Conservation (phyloP, 2,888 invertebrate genomes). For the Brenthis daphne region DNA sequence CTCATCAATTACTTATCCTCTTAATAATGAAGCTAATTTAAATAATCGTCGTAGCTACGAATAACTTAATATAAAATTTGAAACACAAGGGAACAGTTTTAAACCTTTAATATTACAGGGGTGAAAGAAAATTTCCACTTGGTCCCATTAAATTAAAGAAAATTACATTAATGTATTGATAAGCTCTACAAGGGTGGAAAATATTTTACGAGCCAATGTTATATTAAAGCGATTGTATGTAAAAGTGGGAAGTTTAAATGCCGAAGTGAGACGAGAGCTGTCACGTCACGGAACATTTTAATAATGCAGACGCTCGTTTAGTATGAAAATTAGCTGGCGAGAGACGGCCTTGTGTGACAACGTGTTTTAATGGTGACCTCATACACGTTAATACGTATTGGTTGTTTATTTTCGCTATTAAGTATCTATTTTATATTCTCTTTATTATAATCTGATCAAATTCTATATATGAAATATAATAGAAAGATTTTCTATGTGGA, state of each 20-base stretch:
- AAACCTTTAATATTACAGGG: conserved; percentile 11
- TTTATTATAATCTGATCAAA: too few species aligned
- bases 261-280: conserved; percentile 64
- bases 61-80: conserved; percentile 13
- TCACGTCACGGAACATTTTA: conserved; percentile 74
- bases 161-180: conserved; percentile 39
- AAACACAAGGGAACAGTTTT: conserved; percentile 14
- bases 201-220: conserved; percentile 40
- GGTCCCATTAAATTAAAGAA: conserved; percentile 28
- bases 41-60: conserved; percentile 1
- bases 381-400: conserved; percentile 25
- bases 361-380: conserved; percentile 67
- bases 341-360: conserved; percentile 54
- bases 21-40: conserved; percentile 13
- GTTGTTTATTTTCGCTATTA: conserved; percentile 9
- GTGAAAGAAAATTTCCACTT: conserved; percentile 8
- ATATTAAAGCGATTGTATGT: conserved; percentile 39
- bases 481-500: conserved; percentile 34
- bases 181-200: conserved; percentile 27
- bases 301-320: conserved; percentile 79
- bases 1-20: conserved; percentile 4
- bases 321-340: conserved; percentile 79
- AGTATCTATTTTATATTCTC: too few species aligned
- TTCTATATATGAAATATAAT: conserved; percentile 7
- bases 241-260: conserved; percentile 61